Percentiles rank a stretch among this genome's conserved stretches.
phyloP scores from a whole-genome alignment of 2,797 vertebrate genomes.

The Heterohyrax brucei region DNA sequence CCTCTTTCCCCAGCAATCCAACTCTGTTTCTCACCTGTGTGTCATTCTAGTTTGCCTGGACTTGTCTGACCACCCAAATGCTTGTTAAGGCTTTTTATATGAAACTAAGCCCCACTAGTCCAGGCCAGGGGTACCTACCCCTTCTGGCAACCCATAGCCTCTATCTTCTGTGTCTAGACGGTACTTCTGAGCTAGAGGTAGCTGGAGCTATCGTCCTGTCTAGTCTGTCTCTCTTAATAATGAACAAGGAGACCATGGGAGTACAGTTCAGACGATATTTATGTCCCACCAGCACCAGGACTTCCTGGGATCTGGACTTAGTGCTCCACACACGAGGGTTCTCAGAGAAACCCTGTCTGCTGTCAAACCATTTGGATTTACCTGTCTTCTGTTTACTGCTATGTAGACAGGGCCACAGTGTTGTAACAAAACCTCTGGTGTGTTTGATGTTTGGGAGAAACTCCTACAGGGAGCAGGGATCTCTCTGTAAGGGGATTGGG shows the following conservation, averaged over 20 bases:
- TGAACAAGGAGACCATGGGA: neutral
- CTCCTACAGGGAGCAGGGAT: neutral
- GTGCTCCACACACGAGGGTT: neutral
- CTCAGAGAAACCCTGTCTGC: neutral
- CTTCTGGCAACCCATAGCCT: neutral
- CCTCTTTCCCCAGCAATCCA: neutral
- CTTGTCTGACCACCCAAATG: constrained; percentile 62
- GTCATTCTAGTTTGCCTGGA: constrained; percentile 26
- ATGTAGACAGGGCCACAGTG: neutral
- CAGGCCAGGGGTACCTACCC: neutral
- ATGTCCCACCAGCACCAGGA: neutral
- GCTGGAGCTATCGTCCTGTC: neutral
- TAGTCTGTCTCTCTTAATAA: neutral
- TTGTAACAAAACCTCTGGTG: constrained; percentile 12
- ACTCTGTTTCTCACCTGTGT: neutral
- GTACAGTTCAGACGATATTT: neutral
- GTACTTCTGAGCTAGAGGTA: neutral
- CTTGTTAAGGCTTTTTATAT: constrained; percentile 62
- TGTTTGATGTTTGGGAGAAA: constrained; percentile 69
- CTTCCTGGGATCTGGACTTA: neutral
- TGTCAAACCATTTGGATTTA: constrained; percentile 56
- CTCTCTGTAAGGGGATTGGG: neutral
- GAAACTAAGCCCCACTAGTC: constrained; percentile 30
- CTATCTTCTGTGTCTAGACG: rapidly evolving
- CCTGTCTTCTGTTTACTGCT: constrained; percentile 62